Evolutionary conservation across 2,113 vertebrate species (phyloP), one percentile per base, ranked within the genome.

Genomic region (Ploceus nigricollis): DNA sequence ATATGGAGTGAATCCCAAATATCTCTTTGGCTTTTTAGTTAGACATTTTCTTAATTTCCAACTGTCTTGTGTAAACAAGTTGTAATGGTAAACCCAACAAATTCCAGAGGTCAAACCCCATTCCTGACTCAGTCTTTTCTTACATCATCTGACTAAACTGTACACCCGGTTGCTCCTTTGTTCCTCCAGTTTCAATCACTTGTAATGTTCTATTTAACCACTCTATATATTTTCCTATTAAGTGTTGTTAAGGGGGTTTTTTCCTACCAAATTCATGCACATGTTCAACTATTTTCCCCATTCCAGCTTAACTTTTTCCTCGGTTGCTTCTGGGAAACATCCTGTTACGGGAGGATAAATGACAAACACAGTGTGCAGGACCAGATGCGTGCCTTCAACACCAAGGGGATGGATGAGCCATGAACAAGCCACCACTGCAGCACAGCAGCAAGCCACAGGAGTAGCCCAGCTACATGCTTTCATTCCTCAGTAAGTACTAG

Each of bases 381-480:
- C 40, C 89, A 89, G 63, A 77, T n/a, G 64, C 61, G 72, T 81
- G 72, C 87, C 87, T 95, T 92, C 76, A 87, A 31, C 83, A 47
- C 72, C 10, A 24, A 57, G 63, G 50, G 64, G 45, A 53, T 53
- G 83, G 72, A 70, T 54, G 42, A 73, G 50, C 18, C 1, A 69
- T 8, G 61, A 89, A 79, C 42, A 70, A 91, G 45, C 85, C 72
- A 82, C 40, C 64, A 20, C 5, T 44, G 39, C 39, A 76, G 70
- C 56, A 70, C 56, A 87, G 61, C 76, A 93, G 48, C 57, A 47
- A 85, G 57, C 56, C 73, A 31, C 88, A 42, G 42, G 39, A 61
- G 11, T 14, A 90, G 37, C 56, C 68, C 42, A 68, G 80, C 39
- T 81, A 65, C 56, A 37, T 11, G 33, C 40, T 91, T 35, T 40